Conservation (phyloP, 64 coral and sea anemone genomes). For the Actinia equina region DNA sequence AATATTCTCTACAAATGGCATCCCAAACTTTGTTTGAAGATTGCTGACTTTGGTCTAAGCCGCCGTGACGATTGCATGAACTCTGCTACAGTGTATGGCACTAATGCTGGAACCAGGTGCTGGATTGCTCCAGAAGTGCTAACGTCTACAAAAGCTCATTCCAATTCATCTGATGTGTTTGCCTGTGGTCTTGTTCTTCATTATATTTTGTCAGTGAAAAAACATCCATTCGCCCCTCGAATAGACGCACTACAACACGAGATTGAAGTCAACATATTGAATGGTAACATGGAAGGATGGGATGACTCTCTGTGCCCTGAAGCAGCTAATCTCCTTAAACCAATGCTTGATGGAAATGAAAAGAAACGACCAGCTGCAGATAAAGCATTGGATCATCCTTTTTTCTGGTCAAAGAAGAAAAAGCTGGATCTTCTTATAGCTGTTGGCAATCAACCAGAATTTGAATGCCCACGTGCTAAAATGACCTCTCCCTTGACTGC, state of each 20-base stretch:
- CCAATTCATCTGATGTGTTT: neutral
- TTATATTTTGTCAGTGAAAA: conserved; percentile 8
- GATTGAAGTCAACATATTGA: no score
- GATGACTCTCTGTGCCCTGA: neutral
- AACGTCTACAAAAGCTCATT: neutral
- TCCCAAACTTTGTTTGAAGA: no score
- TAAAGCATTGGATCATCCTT: neutral
- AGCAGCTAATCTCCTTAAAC: no score
- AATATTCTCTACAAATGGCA: no score
- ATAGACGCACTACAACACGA: no score
- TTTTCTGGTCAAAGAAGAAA: neutral
- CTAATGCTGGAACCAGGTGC: no score
- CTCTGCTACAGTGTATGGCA: no score
- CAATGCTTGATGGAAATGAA: no score
- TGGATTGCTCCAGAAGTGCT: neutral
- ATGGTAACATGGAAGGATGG: neutral
- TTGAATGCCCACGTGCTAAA: neutral
- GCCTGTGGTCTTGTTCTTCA: conserved; percentile 18
- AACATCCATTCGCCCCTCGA: no score
- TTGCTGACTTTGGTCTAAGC: no score
- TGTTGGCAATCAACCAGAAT: conserved; percentile 30
- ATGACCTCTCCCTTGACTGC: no score
- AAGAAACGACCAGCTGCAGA: conserved; percentile 7
- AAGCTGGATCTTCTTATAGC: conserved; percentile 18
- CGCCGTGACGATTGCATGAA: no score